phyloP scores from a whole-genome alignment of 2,797 vertebrate species.

The Myioborus melanocephalus region DNA sequence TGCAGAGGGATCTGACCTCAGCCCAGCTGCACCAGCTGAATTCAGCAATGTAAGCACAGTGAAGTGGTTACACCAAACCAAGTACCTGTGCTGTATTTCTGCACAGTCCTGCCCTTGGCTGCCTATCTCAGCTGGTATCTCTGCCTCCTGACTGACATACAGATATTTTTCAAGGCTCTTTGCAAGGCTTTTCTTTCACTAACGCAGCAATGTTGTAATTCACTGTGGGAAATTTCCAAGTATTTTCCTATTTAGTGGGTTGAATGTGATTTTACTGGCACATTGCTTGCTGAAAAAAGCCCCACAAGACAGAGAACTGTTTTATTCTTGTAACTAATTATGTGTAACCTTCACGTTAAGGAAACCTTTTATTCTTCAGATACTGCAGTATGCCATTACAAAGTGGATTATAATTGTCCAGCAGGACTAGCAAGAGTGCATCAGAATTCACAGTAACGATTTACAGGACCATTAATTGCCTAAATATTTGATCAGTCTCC shows the following conservation, averaged over 20 bases:
- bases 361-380: neutral
- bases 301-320: neutral
- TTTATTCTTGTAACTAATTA: slow-evolving; percentile 14
- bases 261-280: slow-evolving; percentile 3
- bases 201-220: neutral
- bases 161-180: neutral
- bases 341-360: neutral
- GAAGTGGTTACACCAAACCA: neutral
- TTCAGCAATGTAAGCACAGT: neutral
- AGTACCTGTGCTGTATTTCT: neutral
- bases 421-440: slow-evolving; percentile 8
- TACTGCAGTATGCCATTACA: neutral
- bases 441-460: slow-evolving; percentile 32
- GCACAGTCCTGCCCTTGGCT: neutral
- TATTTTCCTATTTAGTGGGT: neutral
- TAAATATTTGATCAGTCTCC: slow-evolving; percentile 53
- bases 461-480: slow-evolving; percentile 35
- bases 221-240: neutral
- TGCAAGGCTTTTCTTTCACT: neutral
- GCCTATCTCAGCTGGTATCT: neutral
- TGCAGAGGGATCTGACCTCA: neutral
- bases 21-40: neutral
- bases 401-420: slow-evolving; percentile 25
- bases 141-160: neutral
- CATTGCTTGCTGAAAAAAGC: neutral